Evolutionary conservation across 2,888 invertebrate species (phyloP), one percentile per base, ranked within the genome.

Genomic region (Stenolophus ochropezus): DNA sequence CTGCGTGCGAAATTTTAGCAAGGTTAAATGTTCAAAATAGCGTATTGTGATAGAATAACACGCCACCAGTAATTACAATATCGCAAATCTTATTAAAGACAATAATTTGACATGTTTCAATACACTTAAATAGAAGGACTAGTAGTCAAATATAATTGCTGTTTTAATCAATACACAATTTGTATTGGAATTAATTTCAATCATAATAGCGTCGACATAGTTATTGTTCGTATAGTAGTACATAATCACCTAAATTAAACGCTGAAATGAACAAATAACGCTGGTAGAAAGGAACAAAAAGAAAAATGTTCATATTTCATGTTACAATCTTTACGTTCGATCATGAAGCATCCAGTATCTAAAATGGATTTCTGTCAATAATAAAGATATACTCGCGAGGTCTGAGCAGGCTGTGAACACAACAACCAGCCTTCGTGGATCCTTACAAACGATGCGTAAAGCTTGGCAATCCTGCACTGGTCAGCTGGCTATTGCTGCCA

Each of bases 381-480:
- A 61, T 25, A 20, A 25, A 61, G 61, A 61, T 61, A 25, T 61
- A 61, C 23, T 61, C 25, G 4, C 25, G 11, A 56, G 56, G 11
- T 20, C 20, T 4, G 21, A 23, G 23, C n/a, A 61, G 23, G 25
- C 5, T 42, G 33, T 11, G 56, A 56, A 69, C 33, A 69, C 16
- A 69, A 69, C 65, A 69, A 21, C 27, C 20, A 56, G 20, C 20
- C 20, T 20, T 20, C 56, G 21, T 18, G 56, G 56, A 65, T 65
- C 65, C 65, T 16, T 69, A 69, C 65, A 69, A 69, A 69, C 65
- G 65, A 69, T 33, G 14, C 16, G 16, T 69, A 69, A 69, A 69
- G 27, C 65, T 33, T 33, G 11, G 18, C n/a, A 69, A 33, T 33
- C 33, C 33, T 16, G 16, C 65, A 69, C 65, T 33, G 65, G 65